These are phyloP conservation scores for Agrypnus murinus DNA, from an alignment of 2,888 invertebrate genomes.

Conservation along the genomic window DNA sequence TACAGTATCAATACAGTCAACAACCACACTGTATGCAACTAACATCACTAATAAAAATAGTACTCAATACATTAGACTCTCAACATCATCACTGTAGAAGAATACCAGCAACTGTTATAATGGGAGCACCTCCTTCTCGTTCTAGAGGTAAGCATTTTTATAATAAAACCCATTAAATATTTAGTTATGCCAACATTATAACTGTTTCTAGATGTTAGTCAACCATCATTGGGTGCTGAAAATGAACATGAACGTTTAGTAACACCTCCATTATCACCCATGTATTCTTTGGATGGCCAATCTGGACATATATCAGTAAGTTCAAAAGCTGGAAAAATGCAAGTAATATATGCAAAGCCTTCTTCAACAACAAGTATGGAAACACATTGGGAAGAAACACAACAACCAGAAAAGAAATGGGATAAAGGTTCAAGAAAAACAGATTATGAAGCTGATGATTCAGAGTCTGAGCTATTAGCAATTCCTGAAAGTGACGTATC, in stretches of 20 bases:
- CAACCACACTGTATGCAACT: slow-evolving; percentile 82
- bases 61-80: slow-evolving; percentile 92
- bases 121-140: slow-evolving; percentile 81
- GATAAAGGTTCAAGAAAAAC: slow-evolving; percentile 59
- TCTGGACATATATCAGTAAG: slow-evolving; percentile 70
- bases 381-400: slow-evolving; percentile 83
- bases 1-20: slow-evolving; percentile 84
- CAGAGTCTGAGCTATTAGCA: slow-evolving; percentile 91
- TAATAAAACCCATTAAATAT: too few relatives aligned
- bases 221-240: slow-evolving; percentile 83
- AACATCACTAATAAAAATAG: slow-evolving; percentile 88
- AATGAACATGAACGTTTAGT: slow-evolving; percentile 74
- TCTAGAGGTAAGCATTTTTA: slow-evolving; percentile 75
- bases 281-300: slow-evolving; percentile 76
- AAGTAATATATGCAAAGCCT: slow-evolving; percentile 69
- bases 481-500: slow-evolving; percentile 93
- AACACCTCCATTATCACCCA: slow-evolving; percentile 78
- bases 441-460: slow-evolving; percentile 84
- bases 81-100: slow-evolving; percentile 94
- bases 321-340: slow-evolving; percentile 69
- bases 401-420: slow-evolving; percentile 65
- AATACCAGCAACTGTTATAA: slow-evolving; percentile 85
- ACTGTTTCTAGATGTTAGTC: slow-evolving; percentile 79
- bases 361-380: slow-evolving; percentile 74
- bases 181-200: neutral